Evolutionary conservation across 1,140 invertebrate genomes (phyloP), one percentile per base, ranked within the genome.

Genomic region (Prorops nasuta): DNA sequence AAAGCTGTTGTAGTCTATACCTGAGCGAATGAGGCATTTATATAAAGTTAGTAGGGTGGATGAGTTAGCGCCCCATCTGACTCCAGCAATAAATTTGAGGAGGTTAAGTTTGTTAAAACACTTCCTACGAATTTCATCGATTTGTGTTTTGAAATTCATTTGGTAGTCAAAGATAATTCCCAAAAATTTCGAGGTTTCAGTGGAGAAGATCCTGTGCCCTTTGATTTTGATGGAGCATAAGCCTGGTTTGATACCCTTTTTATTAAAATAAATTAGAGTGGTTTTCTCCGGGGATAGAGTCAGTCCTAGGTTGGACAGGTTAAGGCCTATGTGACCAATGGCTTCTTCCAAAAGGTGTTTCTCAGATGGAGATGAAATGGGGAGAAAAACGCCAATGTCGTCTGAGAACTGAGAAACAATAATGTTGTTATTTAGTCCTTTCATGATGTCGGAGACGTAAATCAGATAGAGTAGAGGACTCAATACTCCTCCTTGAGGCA

Each of bases 21-120:
- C 32, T 14, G 41, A 43, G 3, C 41, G 21, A 3, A 43, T 20
- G n/a, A 31, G 20, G 9, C 16, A 15, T 17, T 28, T 43, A 12
- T 43, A 31, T 8, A 43, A 7, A 3, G 3, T 28, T 2, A 43
- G 4, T 7, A 43, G 22, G 10, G 41, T 19, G 3, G 10, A 8
- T 8, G 41, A 28, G 24, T 43, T 14, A n/a, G 40, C 18, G n/a
- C 41, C 41, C 41, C 41, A 43, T 18, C 41, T 17, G n/a, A 16
- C 32, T 14, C 16, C 16, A 10, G 22, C 15, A 4, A 43, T 12
- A 31, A 14, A 43, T 15, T 12, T 28, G 4, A 43, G 3, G 7
- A 43, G 16, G 3, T 43, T 43, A 10, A 43, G 6, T 6, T 6
- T 15, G n/a, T 17, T 19, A 8, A 17, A 17, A 16, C 41, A 32